Evolutionary conservation across 2,888 invertebrate species (phyloP).

Genomic region (Willowsia nigromaculata): DNA sequence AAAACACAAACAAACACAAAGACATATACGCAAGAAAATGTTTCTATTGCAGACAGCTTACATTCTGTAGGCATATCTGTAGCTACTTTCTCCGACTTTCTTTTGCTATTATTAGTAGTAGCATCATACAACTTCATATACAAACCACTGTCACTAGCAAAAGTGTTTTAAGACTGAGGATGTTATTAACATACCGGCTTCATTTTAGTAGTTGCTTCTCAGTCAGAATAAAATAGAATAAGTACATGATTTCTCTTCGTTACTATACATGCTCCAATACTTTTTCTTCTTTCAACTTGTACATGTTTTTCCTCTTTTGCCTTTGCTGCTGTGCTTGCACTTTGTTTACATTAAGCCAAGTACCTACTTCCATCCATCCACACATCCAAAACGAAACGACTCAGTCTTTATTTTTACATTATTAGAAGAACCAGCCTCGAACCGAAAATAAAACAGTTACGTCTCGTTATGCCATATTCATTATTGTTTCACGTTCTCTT

Average conservation of each 20-base stretch:
- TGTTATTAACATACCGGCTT: conserved; percentile 38
- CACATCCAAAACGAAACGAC: conserved; percentile 18
- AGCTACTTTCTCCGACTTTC: not conserved
- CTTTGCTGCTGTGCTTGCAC: conserved; percentile 19
- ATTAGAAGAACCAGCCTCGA: conserved; percentile 18
- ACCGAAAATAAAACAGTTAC: conserved; percentile 25
- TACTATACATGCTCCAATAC: not conserved
- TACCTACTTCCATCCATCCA: conserved; percentile 19
- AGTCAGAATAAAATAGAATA: not conserved
- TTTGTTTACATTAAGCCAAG: conserved; percentile 34
- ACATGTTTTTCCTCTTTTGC: not conserved
- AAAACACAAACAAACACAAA: conserved; percentile 14
- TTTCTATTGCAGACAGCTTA: not conserved
- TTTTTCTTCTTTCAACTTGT: conserved; percentile 9
- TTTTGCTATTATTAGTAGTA: not conserved
- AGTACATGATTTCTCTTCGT: conserved; percentile 34
- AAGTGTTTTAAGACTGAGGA: not conserved
- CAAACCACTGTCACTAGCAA: conserved; percentile 2
- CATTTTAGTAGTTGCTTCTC: not conserved
- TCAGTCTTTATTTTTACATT: conserved; percentile 36
- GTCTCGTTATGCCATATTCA: not conserved
- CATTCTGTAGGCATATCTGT: not conserved
- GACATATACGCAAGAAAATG: not conserved
- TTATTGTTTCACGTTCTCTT: not conserved
- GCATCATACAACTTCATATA: conserved; percentile 15